phyloP scores from a whole-genome alignment of 2,888 invertebrate species.

The Unio pictorum region DNA sequence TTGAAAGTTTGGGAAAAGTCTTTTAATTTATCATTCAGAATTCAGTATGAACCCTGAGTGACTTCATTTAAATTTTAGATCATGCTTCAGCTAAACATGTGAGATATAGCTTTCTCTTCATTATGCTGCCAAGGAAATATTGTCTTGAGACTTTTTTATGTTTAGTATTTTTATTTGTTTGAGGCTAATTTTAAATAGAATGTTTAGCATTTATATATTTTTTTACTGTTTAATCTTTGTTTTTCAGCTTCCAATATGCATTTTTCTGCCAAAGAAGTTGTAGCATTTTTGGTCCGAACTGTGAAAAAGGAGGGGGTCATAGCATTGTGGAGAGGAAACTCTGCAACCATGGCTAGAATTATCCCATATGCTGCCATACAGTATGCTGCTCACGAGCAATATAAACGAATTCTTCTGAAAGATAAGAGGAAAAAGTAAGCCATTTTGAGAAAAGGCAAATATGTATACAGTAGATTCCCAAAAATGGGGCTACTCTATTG shows the following conservation, averaged over 20 bases:
- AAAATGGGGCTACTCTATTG: too few relatives aligned
- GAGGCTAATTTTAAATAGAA: background rate
- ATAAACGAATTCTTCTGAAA: slow-evolving; percentile 82
- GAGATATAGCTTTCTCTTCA: too few relatives aligned
- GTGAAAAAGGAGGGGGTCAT: slow-evolving; percentile 84
- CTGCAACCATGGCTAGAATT: slow-evolving; percentile 97
- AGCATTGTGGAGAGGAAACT: slow-evolving; percentile 97
- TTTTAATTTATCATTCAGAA: too few relatives aligned
- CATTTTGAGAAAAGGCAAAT: too few relatives aligned
- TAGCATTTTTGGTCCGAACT: slow-evolving; percentile 75
- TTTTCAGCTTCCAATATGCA: slow-evolving; percentile 67
- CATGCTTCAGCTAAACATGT: too few relatives aligned
- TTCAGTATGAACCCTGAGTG: too few relatives aligned
- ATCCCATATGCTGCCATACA: slow-evolving; percentile 98
- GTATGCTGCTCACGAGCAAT: slow-evolving; percentile 98
- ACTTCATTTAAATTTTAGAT: too few relatives aligned
- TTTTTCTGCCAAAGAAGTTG: slow-evolving; percentile 73
- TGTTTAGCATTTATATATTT: background rate
- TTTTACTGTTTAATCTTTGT: background rate
- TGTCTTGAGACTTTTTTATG: background rate
- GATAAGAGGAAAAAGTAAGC: slow-evolving; percentile 48
- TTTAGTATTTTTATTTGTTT: too few relatives aligned
- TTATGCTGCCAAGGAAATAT: too few relatives aligned
- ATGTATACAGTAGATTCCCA: too few relatives aligned
- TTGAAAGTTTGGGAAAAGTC: too few relatives aligned